Percentiles rank a stretch among this genome's conserved stretches.
Evolutionary conservation across 2,113 vertebrate genomes (phyloP).

Genomic region (Neogobius melanostomus): DNA sequence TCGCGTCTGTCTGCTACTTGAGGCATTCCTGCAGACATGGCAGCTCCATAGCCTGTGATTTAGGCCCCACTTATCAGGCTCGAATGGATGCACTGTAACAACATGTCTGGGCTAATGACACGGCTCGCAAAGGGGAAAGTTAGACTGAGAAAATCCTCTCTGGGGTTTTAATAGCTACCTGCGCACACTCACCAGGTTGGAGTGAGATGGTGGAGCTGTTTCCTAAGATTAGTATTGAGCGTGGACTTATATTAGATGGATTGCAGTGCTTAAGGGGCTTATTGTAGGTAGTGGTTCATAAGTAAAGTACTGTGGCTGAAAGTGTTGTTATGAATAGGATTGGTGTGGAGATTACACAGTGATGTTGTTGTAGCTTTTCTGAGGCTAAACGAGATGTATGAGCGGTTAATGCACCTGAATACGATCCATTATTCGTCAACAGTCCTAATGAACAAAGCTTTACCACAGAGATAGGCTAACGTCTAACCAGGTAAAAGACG

Average conservation of each 20-base stretch:
- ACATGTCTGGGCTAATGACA: slow-evolving; percentile 63
- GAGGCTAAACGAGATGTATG: neutral
- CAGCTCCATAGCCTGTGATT: slow-evolving; percentile 45
- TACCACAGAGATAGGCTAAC: too few relatives aligned
- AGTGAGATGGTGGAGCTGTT: neutral
- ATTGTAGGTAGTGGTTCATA: neutral
- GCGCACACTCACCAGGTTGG: slow-evolving; percentile 24
- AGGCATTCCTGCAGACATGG: slow-evolving; percentile 42
- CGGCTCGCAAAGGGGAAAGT: slow-evolving; percentile 53
- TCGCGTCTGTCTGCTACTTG: slow-evolving; percentile 23
- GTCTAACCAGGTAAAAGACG: too few relatives aligned
- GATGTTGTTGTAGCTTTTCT: neutral
- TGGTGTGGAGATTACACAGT: neutral
- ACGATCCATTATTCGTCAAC: too few relatives aligned
- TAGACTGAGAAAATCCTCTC: slow-evolving; percentile 24
- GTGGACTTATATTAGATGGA: slow-evolving; percentile 18
- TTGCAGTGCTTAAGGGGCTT: neutral
- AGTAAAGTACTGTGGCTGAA: neutral
- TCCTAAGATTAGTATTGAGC: neutral
- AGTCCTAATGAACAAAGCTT: too few relatives aligned
- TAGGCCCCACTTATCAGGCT: slow-evolving; percentile 56
- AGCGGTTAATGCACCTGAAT: neutral
- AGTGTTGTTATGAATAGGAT: neutral
- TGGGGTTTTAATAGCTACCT: slow-evolving; percentile 41
- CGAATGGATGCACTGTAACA: slow-evolving; percentile 57